Evolutionary conservation across 1,140 invertebrate genomes (phyloP).

Genomic region (Lordiphosa stackelbergi): DNA sequence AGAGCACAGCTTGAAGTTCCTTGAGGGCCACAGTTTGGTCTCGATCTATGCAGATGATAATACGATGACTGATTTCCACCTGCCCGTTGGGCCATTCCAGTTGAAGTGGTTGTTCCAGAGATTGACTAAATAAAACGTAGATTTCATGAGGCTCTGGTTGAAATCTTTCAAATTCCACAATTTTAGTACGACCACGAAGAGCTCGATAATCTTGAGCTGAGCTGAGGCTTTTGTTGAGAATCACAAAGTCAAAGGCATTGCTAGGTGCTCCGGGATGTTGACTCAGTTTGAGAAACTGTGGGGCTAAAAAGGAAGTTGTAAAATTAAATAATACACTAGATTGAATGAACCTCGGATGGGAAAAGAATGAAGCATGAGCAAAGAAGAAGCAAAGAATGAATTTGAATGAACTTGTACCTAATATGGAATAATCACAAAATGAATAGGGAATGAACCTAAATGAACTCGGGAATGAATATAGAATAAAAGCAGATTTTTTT

Average conservation of each 20-base stretch:
- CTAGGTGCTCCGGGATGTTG: conserved; percentile 32
- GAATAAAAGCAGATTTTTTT: no score
- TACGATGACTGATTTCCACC: conserved; percentile 77
- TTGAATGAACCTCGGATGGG: no score
- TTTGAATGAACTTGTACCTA: no score
- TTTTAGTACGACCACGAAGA: conserved; percentile 39
- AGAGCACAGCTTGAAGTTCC: conserved; percentile 77
- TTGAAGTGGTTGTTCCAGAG: conserved; percentile 29
- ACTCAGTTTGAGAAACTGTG: conserved; percentile 33
- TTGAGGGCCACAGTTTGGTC: conserved; percentile 77
- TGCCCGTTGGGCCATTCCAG: conserved; percentile 77
- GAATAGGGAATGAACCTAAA: no score
- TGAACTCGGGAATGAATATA: no score
- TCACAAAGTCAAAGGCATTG: conserved; percentile 46
- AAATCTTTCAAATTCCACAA: conserved; percentile 72
- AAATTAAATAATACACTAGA: neutral
- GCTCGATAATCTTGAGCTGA: conserved; percentile 27
- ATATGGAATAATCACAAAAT: no score
- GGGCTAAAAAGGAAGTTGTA: conserved; percentile 11
- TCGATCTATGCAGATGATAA: conserved; percentile 79
- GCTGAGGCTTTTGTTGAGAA: conserved; percentile 29
- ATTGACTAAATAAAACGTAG: conserved; percentile 57
- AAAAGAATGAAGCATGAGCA: no score
- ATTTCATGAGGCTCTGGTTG: conserved; percentile 76
- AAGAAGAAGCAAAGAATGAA: no score